phyloP scores from a whole-genome alignment of 2,888 invertebrate species.

The Coremacera marginata region DNA sequence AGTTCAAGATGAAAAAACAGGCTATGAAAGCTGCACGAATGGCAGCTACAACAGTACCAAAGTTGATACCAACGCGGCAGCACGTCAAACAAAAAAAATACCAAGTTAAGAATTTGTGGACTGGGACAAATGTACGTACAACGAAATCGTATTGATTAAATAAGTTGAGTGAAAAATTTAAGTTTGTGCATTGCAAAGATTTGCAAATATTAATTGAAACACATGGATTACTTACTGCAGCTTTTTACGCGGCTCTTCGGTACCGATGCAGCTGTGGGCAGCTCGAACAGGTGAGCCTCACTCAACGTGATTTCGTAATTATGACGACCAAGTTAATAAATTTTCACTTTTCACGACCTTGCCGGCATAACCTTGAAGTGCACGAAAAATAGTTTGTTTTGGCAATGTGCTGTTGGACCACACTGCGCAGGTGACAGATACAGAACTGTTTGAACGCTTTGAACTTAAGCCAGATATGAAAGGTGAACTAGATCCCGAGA shows the following conservation, averaged over 20 bases:
- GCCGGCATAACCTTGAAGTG: constrained; percentile 45
- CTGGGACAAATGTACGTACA: not conserved
- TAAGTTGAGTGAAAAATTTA: not conserved
- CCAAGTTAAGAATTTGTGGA: too few species aligned
- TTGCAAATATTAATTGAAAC: constrained; percentile 11
- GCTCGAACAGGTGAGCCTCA: not conserved
- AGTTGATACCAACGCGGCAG: not conserved
- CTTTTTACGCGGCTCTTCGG: constrained; percentile 25
- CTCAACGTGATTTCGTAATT: constrained; percentile 6
- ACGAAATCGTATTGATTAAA: constrained; percentile 10
- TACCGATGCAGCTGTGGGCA: not conserved
- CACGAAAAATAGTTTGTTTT: constrained; percentile 65
- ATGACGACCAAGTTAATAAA: not conserved
- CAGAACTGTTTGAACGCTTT: constrained; percentile 60
- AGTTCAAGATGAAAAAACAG: not conserved
- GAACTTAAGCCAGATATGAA: constrained; percentile 58
- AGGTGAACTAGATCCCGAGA: constrained; percentile 62
- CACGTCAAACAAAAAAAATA: not conserved
- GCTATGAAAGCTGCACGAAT: constrained; percentile 11
- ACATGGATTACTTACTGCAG: constrained; percentile 58
- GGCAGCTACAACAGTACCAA: not conserved
- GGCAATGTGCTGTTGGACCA: constrained; percentile 66
- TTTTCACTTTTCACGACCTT: not conserved
- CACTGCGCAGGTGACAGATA: constrained; percentile 56
- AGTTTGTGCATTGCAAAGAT: not conserved